Evolutionary conservation across 2,113 vertebrate species (phyloP).

Genomic region (Sylvilagus bachmani): DNA sequence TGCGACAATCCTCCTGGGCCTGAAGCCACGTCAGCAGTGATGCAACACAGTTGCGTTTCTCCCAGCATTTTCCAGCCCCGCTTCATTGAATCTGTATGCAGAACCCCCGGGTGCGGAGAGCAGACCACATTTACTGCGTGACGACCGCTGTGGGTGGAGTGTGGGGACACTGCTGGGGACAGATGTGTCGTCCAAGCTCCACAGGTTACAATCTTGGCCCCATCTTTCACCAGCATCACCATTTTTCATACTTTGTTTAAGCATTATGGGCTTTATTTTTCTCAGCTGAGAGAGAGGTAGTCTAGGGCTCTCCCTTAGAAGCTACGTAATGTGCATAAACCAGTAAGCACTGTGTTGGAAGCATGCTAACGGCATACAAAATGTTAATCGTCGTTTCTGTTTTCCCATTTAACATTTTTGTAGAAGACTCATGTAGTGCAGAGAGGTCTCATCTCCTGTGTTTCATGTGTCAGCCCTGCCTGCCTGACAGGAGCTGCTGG

Average conservation of each 20-base stretch:
- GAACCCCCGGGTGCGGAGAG: no score
- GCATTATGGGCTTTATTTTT: neutral
- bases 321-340: neutral
- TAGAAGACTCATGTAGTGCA: neutral
- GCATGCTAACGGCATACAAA: neutral
- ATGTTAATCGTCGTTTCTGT: neutral
- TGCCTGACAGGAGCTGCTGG: neutral
- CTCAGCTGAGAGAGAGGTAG: neutral
- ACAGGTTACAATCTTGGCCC: neutral
- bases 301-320: neutral
- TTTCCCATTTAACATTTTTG: neutral
- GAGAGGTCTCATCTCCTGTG: neutral
- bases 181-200: neutral
- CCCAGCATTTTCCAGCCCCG: no score
- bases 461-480: neutral
- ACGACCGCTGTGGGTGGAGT: neutral
- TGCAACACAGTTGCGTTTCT: no score
- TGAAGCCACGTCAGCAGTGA: no score
- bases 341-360: neutral
- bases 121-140: no score
- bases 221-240: neutral
- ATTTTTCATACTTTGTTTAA: neutral
- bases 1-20: no score
- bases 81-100: no score
- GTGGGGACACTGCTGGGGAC: neutral